These are phyloP conservation scores for Orthosia gracilis DNA, from an alignment of 2,888 invertebrate species.

Conservation along the genomic window DNA sequence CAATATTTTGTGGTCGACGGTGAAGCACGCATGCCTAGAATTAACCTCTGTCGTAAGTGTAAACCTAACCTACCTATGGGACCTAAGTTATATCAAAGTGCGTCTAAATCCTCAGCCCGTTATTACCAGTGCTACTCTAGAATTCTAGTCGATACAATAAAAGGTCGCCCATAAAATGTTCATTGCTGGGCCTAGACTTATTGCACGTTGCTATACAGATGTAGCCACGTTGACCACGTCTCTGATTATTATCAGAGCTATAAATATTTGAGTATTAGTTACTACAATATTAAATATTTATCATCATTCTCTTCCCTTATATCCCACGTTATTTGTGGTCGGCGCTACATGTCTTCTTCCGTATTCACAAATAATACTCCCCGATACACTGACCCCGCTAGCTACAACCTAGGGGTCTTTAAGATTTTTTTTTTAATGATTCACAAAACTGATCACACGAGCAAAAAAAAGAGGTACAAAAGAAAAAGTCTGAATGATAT, in stretches of 20 bases:
- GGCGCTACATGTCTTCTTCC: too few relatives aligned
- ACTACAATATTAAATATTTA: not conserved
- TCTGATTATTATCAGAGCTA: not conserved
- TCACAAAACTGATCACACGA: too few relatives aligned
- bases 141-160: slow-evolving; percentile 13
- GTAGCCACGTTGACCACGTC: not conserved
- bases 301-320: too few relatives aligned
- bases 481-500: too few relatives aligned
- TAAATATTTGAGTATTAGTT: not conserved
- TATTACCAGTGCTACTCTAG: not conserved
- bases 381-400: too few relatives aligned
- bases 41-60: not conserved
- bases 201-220: not conserved
- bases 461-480: too few relatives aligned
- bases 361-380: too few relatives aligned
- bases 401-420: too few relatives aligned
- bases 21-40: too few relatives aligned
- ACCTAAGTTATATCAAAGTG: not conserved
- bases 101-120: not conserved
- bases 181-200: slow-evolving; percentile 2
- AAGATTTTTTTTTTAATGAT: too few relatives aligned
- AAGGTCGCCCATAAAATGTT: slow-evolving; percentile 2
- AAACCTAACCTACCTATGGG: not conserved
- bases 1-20: too few relatives aligned
- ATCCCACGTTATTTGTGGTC: too few relatives aligned